Base-by-base conservation (phyloP, 2,113 vertebrate genomes). In the Empidonax alnorum region DNA sequence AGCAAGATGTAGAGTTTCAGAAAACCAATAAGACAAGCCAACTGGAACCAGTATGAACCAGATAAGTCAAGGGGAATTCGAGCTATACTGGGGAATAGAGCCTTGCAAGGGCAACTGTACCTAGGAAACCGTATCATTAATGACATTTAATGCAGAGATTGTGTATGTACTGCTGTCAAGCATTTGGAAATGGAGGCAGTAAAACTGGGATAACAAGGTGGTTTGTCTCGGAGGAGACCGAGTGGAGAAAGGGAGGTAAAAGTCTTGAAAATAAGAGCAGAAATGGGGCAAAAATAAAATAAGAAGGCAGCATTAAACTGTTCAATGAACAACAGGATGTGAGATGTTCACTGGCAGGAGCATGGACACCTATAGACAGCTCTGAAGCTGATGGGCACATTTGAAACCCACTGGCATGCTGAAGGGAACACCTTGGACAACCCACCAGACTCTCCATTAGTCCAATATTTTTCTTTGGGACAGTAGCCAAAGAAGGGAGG, bases 271-370 rank as follows among this genome's bases (percentile, higher is more conserved):
- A 58, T 37, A 13, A 46, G 39, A 41, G 35, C 4, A 58, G 58
- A 66, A 76, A 61, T 20, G 9, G 3, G 3, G 12, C 10, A 0
- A 2, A 13, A 16, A 27, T 24, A 13, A 28, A n/a, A 2, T 8
- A 31, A 75, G 6, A 62, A 47, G 7, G 53, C 2, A 0, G 8
- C 12, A 69, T 23, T 8, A 63, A 92, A 56, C 24, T 14, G 12
- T 41, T 19, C 35, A 18, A 6, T 20, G 10, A 82, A 33, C 7
- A 71, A 13, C 31, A 61, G n/a, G 42, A 69, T 37, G 12, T 52
- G 16, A 14, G 33, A 30, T 18, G 46, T 30, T 66, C 4, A 3
- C 8, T 33, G 55, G 3, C 22, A 33, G 55, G 41, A 66, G 12
- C 10, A 9, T 12, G 31, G 31, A 58, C 28, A 41, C 14, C 35